Conservation (phyloP, 1,140 invertebrate species). For the Cydia fagiglandana region DNA sequence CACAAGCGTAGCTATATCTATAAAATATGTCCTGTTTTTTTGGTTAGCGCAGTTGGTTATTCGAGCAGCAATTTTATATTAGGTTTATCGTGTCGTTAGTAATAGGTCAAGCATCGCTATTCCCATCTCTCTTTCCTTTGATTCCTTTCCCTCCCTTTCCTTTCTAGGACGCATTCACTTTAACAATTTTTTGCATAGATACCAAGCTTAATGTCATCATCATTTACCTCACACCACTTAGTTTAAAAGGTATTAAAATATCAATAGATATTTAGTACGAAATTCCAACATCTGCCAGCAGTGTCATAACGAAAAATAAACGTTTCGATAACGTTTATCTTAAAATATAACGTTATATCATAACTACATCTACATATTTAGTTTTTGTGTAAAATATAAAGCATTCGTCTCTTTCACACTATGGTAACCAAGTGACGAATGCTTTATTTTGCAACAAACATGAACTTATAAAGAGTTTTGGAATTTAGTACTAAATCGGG, state of each 20-base stretch:
- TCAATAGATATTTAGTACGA: constrained; percentile 21
- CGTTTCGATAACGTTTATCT: too few species aligned
- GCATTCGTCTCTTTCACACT: too few species aligned
- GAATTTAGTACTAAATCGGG: constrained; percentile 33
- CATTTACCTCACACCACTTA: constrained; percentile 43
- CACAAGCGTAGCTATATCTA: neutral
- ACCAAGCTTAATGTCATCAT: constrained; percentile 38
- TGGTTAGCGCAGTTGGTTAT: neutral
- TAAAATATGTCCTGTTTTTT: neutral
- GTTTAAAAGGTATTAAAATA: constrained; percentile 35
- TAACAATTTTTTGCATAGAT: constrained; percentile 28
- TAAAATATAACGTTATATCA: too few species aligned
- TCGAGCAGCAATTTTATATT: neutral
- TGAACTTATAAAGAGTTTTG: neutral
- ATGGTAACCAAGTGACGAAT: neutral
- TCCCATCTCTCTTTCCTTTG: neutral
- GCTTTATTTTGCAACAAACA: neutral
- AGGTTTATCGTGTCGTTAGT: neutral
- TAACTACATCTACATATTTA: too few species aligned
- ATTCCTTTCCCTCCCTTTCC: neutral
- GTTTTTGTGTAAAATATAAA: too few species aligned
- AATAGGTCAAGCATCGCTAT: constrained; percentile 1
- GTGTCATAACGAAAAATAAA: neutral
- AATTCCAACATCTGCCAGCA: constrained; percentile 19
- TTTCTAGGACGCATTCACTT: neutral